phyloP scores from a whole-genome alignment of 2,113 vertebrate species.

The Ptyas mucosa region DNA sequence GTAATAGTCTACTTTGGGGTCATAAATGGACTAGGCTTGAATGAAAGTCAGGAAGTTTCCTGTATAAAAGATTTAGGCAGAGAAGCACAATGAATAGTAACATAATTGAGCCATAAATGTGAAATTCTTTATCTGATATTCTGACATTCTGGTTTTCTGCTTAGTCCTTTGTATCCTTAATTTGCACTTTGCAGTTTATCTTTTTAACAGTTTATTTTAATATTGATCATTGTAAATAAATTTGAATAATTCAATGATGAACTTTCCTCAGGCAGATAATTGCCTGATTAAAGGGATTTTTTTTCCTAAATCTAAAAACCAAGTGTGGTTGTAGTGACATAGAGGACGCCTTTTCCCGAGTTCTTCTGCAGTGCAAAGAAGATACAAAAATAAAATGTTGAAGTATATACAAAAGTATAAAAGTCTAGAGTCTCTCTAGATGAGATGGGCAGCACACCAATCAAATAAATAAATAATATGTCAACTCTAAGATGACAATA shows the following conservation, averaged over 20 bases:
- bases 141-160: neutral
- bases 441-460: neutral
- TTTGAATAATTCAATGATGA: neutral
- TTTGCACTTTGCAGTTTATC: neutral
- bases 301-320: neutral
- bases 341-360: neutral
- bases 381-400: neutral
- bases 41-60: neutral
- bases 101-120: neutral
- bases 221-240: neutral
- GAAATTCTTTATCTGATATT: neutral
- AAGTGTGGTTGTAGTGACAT: neutral
- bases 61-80: neutral
- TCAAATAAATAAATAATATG: neutral
- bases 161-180: neutral
- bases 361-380: neutral
- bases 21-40: neutral
- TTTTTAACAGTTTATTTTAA: neutral
- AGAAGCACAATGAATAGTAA: neutral
- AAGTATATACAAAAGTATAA: neutral
- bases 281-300: neutral
- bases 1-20: neutral
- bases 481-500: neutral
- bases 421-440: neutral
- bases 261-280: neutral